Evolutionary conservation across 2,888 invertebrate genomes (phyloP), one percentile per base, ranked within the genome.

Genomic region (Tiliacea aurago): DNA sequence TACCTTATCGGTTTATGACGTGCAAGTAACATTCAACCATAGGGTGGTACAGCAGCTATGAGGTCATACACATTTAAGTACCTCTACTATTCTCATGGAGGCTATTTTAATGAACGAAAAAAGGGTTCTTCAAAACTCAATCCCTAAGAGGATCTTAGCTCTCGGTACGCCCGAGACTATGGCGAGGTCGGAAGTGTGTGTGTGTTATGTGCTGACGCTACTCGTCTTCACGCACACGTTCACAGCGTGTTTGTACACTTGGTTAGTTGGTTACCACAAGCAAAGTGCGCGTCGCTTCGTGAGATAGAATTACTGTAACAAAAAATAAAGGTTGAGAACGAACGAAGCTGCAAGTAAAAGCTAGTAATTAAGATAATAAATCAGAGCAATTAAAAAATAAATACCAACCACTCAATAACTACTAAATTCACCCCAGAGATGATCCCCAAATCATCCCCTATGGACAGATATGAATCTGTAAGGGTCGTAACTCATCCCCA

Each of bases 401-500:
- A 81, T 79, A 76, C 56, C 23, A 47, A 75, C 70, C 70, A 77
- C 75, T 80, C 59, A 70, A 80, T 83, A 80, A 76, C 55, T 56
- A 61, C 68, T 59, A 11, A 73, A 70, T 41, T 76, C 78, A 82
- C 78, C 87, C 71, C 67, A 41, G 56, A 53, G 45, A 51, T 66
- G 15, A 66, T 51, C 77, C 70, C 53, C 66, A 66, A 76, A 71
- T 71, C 76, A 84, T 78, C 81, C 84, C 81, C 65, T 68, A 62
- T 43, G 76, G 75, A 67, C 71, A 78, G 84, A 89, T 89, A 89
- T 83, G 83, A 83, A 86, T 83, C 83, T 66, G 75, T 76, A 61
- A 80, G 77, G 87, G 78, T 73, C 85, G 90, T 92, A 90, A 89
- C 90, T 92, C 91, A 90, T 84, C 87, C 79, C 85, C 79, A 85